Evolutionary conservation across 2,797 vertebrate species (phyloP), one percentile per base, ranked within the genome.

Genomic region (Pangasius djambal): DNA sequence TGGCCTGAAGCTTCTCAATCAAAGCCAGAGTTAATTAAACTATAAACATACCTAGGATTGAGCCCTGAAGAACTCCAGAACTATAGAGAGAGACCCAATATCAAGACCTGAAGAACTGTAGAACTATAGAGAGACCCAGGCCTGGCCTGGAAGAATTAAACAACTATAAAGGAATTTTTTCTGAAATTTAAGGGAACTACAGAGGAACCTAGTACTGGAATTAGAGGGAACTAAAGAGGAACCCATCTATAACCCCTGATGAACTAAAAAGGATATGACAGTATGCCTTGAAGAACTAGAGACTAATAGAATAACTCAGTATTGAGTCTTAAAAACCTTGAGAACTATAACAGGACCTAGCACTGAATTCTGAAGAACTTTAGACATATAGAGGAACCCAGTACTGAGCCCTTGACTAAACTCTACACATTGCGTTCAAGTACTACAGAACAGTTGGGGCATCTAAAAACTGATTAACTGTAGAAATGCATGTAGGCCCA

Each of bases 41-140:
- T 22, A 57, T 79, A 81, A 57, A 1, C 16, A 81, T 4, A 55
- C 6, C 7, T 1, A 57, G 15, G 25, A 59, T 1, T 16, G 20
- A 67, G 55, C 67, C 87, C 52, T 88, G 82, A 18, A 75, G 86
- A 13, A 88, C 86, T 72, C 75, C 83, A 79, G 28, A 18, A n/a
- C 28, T 55, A 18, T 16, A 78, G 2, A 78, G 16, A 48, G 20
- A 48, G 20, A 48, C 3, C 55, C 0, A 69, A 8, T 48, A 59
- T 0, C 0, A 22, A 83, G 31, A 48, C 89, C 65, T 74, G 31
- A 5, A 83, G 86, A 8, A 90, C 89, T 61, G 31, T 57, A 57
- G 37, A 40, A 40, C 37, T 40, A 55, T 7, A 63, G 61, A 63
- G 61, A 63, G 25, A 63, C 65, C 34, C 34, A 22, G 7, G 2